Evolutionary conservation across 2,113 vertebrate genomes (phyloP).

Genomic region (Cervus canadensis): DNA sequence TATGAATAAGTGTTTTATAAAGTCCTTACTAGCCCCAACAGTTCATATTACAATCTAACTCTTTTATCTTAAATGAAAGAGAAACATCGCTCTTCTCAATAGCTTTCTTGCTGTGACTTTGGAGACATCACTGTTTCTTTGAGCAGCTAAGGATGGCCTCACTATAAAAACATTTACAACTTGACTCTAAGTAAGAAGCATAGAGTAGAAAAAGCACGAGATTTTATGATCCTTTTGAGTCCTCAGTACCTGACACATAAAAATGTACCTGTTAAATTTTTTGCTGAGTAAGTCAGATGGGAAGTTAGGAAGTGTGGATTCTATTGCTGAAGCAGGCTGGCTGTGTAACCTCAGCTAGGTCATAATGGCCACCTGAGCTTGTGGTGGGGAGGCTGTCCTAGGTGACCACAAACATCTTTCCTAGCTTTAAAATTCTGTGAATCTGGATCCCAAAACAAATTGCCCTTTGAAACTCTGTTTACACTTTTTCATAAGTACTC

Average conservation of each 20-base stretch:
- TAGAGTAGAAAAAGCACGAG: background rate
- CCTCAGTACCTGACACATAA: background rate
- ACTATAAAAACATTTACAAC: background rate
- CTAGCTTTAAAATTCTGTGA: conserved; percentile 1
- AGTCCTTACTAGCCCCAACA: background rate
- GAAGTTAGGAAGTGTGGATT: background rate
- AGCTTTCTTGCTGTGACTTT: background rate
- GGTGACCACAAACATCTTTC: background rate
- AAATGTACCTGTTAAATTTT: conserved; percentile 8
- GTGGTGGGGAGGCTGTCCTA: background rate
- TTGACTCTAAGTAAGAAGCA: background rate
- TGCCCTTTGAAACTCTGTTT: background rate
- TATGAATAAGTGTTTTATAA: background rate
- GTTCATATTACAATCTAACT: background rate
- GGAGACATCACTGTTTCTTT: background rate
- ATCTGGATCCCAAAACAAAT: background rate
- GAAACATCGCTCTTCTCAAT: background rate
- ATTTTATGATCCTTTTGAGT: background rate
- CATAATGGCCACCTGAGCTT: background rate
- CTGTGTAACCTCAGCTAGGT: background rate
- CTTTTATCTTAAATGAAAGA: background rate
- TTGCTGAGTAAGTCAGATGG: background rate
- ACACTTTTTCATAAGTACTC: background rate
- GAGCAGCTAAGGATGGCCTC: background rate
- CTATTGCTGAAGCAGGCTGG: background rate